Conservation (phyloP, 2,888 invertebrate genomes). For the Plagiodera versicolora region DNA sequence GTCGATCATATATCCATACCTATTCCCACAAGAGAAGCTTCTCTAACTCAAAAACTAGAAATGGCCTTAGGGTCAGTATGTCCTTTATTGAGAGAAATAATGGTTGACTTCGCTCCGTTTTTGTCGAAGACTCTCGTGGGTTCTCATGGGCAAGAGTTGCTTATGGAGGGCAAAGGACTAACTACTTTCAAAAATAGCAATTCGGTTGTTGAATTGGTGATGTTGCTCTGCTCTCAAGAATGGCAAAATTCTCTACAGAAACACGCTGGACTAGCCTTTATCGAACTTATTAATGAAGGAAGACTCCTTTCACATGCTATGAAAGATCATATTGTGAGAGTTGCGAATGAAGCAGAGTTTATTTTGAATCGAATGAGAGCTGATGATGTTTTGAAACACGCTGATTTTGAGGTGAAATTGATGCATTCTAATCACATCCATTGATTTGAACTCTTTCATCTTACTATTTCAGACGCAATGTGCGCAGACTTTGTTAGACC, state of each 20-base stretch:
- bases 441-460: slow-evolving; percentile 14
- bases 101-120: slow-evolving; percentile 99
- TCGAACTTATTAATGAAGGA: slow-evolving; percentile 99
- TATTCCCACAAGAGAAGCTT: slow-evolving; percentile 79
- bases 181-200: slow-evolving; percentile 97
- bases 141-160: slow-evolving; percentile 97
- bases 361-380: slow-evolving; percentile 98
- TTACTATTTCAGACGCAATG: slow-evolving; percentile 74
- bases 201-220: slow-evolving; percentile 97
- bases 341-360: slow-evolving; percentile 99
- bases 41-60: slow-evolving; percentile 94
- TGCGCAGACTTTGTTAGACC: slow-evolving; percentile 84
- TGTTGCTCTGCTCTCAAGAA: slow-evolving; percentile 98
- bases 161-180: slow-evolving; percentile 96
- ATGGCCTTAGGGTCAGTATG: slow-evolving; percentile 96
- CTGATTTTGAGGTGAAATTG: slow-evolving; percentile 83
- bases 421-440: not conserved
- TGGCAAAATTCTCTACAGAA: slow-evolving; percentile 99
- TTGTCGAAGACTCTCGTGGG: slow-evolving; percentile 97
- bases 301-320: slow-evolving; percentile 96
- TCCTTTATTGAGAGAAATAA: slow-evolving; percentile 95
- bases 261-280: slow-evolving; percentile 98
- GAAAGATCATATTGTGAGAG: slow-evolving; percentile 98
- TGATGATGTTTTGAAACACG: slow-evolving; percentile 98
- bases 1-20: slow-evolving; percentile 65